These are phyloP conservation scores for Empidonax traillii DNA, from an alignment of 2,113 vertebrate genomes.

Conservation along the genomic window DNA sequence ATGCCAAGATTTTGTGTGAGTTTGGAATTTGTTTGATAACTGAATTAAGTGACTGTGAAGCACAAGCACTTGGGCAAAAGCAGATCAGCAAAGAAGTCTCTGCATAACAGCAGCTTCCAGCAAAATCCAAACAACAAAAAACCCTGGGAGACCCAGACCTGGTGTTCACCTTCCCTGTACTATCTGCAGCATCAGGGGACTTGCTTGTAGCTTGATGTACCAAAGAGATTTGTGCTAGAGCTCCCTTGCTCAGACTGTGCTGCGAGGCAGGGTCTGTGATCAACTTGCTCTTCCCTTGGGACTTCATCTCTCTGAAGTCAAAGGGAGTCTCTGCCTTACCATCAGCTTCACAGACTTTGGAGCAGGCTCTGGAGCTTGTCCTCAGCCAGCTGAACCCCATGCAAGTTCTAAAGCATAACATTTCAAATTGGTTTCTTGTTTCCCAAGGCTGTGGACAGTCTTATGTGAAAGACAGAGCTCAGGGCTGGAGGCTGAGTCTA, in stretches of 20 bases:
- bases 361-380: neutral
- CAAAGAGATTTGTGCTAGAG: neutral
- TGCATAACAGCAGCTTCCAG: neutral
- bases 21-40: conserved; percentile 2
- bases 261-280: neutral
- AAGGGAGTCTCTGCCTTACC: neutral
- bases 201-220: neutral
- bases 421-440: neutral
- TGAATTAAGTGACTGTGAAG: neutral
- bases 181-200: neutral
- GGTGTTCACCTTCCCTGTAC: neutral
- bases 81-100: neutral
- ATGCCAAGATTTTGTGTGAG: neutral
- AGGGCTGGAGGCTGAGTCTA: neutral
- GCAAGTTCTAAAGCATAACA: neutral
- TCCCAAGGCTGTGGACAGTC: neutral
- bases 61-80: neutral
- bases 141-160: neutral
- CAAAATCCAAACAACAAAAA: neutral
- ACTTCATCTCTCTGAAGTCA: neutral
- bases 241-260: neutral
- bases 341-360: neutral
- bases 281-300: neutral
- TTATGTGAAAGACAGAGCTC: neutral
- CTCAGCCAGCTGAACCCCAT: neutral